Evolutionary conservation across 1,140 invertebrate genomes (phyloP).

Genomic region (Rhopalosiphum padi): DNA sequence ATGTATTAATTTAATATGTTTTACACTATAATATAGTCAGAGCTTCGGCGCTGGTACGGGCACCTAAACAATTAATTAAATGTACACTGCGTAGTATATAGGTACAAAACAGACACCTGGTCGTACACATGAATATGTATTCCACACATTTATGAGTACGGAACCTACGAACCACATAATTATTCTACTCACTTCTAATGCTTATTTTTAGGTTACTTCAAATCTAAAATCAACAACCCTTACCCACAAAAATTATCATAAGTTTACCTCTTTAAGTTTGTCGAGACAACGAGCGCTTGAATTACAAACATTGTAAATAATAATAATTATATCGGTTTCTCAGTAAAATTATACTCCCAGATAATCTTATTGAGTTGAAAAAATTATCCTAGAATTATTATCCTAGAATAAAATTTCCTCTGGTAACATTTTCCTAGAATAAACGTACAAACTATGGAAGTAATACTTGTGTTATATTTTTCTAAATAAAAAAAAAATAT

Average conservation of each 20-base stretch:
- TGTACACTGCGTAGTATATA: not conserved
- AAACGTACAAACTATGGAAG: too few species aligned
- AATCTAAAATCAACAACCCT: constrained; percentile 1
- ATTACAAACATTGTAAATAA: not conserved
- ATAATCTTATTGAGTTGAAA: too few species aligned
- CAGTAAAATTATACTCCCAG: too few species aligned
- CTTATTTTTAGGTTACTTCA: constrained; percentile 11
- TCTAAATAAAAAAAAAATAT: too few species aligned
- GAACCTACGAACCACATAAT: not conserved
- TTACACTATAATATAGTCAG: not conserved
- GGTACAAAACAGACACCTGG: not conserved
- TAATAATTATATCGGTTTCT: not conserved
- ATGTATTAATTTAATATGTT: not conserved
- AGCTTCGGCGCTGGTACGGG: not conserved
- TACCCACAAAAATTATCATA: not conserved
- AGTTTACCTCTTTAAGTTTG: not conserved
- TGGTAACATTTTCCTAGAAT: too few species aligned
- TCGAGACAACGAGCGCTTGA: not conserved
- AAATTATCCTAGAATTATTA: too few species aligned
- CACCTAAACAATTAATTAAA: not conserved
- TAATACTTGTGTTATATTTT: too few species aligned
- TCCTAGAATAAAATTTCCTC: too few species aligned
- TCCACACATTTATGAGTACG: not conserved
- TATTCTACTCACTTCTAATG: not conserved
- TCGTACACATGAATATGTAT: not conserved